Conservation (phyloP, 1,140 invertebrate genomes). For the Lerema accius region DNA sequence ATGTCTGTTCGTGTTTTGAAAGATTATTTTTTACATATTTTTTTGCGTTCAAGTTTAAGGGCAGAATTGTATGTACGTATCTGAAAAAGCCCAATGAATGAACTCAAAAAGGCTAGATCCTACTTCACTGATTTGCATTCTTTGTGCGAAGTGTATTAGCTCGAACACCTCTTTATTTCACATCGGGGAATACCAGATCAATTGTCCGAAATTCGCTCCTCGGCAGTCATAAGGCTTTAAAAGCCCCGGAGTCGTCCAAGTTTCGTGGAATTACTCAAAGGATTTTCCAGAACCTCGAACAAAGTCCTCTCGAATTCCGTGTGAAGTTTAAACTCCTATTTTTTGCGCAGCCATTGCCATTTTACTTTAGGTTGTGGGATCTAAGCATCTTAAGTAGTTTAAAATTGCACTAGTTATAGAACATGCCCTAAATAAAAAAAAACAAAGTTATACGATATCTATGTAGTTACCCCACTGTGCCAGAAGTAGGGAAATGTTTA, state of each 20-base stretch:
- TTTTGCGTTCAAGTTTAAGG: too few relatives aligned
- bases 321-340: constrained; percentile 26
- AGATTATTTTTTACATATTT: too few relatives aligned
- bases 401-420: too few relatives aligned
- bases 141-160: background rate
- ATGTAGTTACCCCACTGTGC: too few relatives aligned
- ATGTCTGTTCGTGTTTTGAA: too few relatives aligned
- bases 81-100: too few relatives aligned
- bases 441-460: too few relatives aligned
- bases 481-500: too few relatives aligned
- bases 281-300: constrained; percentile 20
- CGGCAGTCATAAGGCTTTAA: background rate
- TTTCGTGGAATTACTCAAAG: constrained; percentile 27
- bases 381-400: constrained; percentile 17
- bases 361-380: constrained; percentile 16
- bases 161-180: background rate
- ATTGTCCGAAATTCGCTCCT: constrained; percentile 3
- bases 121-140: background rate
- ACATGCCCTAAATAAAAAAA: too few relatives aligned
- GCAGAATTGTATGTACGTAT: too few relatives aligned
- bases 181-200: background rate
- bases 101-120: too few relatives aligned
- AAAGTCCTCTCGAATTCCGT: constrained; percentile 18
- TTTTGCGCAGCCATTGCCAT: constrained; percentile 16
- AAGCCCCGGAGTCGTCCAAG: constrained; percentile 9